phyloP scores from a whole-genome alignment of 2,797 vertebrate genomes.

The Acomys russatus region DNA sequence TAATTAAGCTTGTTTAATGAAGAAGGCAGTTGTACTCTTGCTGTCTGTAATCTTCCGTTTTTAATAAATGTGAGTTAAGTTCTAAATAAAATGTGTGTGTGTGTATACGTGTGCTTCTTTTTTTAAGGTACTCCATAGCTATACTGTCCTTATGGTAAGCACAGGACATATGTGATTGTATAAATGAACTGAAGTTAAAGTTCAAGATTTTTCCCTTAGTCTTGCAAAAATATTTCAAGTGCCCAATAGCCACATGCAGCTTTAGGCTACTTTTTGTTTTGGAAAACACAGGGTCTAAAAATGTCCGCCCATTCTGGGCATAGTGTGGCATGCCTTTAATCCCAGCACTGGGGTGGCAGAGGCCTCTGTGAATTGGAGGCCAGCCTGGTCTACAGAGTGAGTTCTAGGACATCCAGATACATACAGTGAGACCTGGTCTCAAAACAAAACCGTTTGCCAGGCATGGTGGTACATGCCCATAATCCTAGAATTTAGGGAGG shows the following conservation, averaged over 20 bases:
- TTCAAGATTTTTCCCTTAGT: conserved; percentile 47
- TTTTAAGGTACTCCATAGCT: conserved; percentile 28
- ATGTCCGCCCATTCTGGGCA: background rate
- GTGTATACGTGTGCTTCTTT: background rate
- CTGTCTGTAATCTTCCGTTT: conserved; percentile 80
- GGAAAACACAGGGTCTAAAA: conserved; percentile 17
- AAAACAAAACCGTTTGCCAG: background rate
- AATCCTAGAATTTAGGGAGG: too few species aligned
- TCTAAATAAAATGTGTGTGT: conserved; percentile 54
- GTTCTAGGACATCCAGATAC: background rate
- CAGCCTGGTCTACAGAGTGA: background rate
- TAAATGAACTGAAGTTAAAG: conserved; percentile 57
- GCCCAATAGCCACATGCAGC: background rate
- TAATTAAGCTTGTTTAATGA: conserved; percentile 76
- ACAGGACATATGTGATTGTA: conserved; percentile 15
- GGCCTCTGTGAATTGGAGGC: background rate
- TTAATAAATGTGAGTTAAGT: conserved; percentile 82
- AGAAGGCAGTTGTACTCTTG: conserved; percentile 63
- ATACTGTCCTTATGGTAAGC: background rate
- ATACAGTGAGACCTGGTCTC: background rate
- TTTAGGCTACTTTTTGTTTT: conserved; percentile 2
- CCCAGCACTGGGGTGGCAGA: background rate
- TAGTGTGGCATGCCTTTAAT: background rate
- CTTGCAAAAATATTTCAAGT: conserved; percentile 10
- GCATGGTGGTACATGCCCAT: too few species aligned